Percentiles rank a stretch among this genome's conserved stretches.
Evolutionary conservation across 2,113 vertebrate genomes (phyloP).

Genomic region (Aegotheles bennettii): DNA sequence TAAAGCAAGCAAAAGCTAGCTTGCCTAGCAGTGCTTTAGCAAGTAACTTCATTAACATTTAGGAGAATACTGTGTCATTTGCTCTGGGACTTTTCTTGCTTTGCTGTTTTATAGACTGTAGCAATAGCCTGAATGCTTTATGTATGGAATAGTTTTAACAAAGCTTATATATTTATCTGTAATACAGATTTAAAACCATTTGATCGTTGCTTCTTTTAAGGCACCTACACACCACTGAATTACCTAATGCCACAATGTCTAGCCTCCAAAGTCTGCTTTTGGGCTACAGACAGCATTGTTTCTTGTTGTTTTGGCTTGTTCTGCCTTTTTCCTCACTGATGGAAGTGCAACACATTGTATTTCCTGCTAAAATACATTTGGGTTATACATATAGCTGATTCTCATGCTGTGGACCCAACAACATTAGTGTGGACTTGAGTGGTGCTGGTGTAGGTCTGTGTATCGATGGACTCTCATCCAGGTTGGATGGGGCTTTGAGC

Average conservation of each 20-base stretch:
- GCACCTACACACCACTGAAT: not conserved
- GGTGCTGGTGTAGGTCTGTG: not conserved
- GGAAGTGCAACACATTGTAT: not conserved
- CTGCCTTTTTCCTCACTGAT: not conserved
- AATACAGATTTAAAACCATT: not conserved
- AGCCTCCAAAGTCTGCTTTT: not conserved
- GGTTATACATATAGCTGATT: not conserved
- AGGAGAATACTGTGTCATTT: not conserved
- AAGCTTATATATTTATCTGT: not conserved
- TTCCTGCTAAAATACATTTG: not conserved
- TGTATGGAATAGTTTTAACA: not conserved
- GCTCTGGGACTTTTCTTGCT: not conserved
- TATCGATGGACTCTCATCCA: not conserved
- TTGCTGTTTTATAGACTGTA: not conserved
- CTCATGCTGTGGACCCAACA: not conserved
- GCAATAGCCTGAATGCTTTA: not conserved
- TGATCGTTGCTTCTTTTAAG: not conserved
- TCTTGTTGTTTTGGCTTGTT: not conserved
- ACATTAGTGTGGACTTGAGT: accelerated
- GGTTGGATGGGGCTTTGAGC: too few species aligned
- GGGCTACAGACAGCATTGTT: not conserved
- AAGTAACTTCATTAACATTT: slow-evolving; percentile 21
- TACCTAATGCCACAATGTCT: not conserved
- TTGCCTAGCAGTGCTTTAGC: slow-evolving; percentile 9
- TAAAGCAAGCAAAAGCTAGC: not conserved